Conservation (phyloP, 2,113 vertebrate genomes). For the Lophura nycthemera region DNA sequence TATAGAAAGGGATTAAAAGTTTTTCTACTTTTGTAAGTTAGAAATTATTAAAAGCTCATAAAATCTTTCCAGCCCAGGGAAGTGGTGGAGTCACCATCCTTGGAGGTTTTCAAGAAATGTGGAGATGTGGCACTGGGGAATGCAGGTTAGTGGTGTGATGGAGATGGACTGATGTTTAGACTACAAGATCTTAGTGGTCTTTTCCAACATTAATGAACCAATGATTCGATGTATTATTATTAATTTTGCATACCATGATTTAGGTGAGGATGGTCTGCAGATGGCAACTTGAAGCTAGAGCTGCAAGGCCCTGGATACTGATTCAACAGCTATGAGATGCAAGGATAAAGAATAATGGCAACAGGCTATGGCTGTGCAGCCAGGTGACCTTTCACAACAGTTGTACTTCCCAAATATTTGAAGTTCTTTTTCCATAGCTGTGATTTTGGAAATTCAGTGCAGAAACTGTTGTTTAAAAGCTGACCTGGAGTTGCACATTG, state of each 20-base stretch:
- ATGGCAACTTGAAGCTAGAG: neutral
- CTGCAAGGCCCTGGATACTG: neutral
- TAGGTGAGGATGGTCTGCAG: neutral
- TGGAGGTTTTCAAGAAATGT: too few species aligned
- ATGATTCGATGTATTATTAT: neutral
- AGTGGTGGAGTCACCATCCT: too few species aligned
- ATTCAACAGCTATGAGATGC: neutral
- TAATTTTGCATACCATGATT: neutral
- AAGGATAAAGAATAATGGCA: fast-evolving
- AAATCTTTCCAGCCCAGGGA: neutral
- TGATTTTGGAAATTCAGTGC: neutral
- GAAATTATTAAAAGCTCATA: neutral
- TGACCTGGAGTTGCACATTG: neutral
- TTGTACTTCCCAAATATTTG: neutral
- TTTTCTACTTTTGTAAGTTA: neutral
- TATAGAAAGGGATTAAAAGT: neutral
- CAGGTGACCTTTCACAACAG: neutral
- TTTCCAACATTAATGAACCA: too few species aligned
- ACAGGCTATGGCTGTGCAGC: neutral
- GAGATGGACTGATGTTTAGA: too few species aligned
- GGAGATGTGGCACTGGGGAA: too few species aligned
- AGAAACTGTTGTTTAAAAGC: neutral
- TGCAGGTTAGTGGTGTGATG: too few species aligned
- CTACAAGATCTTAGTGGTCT: too few species aligned
- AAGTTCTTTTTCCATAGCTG: neutral